Conservation (phyloP, 2,797 vertebrate species). For the Myripristis jacobus region DNA sequence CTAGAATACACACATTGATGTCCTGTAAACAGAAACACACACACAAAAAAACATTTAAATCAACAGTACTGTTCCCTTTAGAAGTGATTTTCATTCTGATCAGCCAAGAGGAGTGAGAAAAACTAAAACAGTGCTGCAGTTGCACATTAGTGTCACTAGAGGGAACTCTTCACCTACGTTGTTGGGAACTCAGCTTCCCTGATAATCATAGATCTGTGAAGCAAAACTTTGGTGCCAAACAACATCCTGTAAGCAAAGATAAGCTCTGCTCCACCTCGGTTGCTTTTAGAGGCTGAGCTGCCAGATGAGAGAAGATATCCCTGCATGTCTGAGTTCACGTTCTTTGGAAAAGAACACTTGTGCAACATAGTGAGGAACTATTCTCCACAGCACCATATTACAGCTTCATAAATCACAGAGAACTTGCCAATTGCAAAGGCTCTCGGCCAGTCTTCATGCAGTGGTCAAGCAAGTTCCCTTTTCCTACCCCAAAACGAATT, state of each 20-base stretch:
- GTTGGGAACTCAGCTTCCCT: not conserved
- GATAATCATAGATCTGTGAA: slow-evolving; percentile 16
- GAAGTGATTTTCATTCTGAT: not conserved
- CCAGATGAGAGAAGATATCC: not conserved
- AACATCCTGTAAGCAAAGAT: slow-evolving; percentile 50
- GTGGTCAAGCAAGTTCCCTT: not conserved
- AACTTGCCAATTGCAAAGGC: not conserved
- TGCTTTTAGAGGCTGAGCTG: slow-evolving; percentile 19
- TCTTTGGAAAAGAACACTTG: not conserved
- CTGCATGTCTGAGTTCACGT: not conserved
- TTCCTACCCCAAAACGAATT: not conserved
- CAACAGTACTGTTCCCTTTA: not conserved
- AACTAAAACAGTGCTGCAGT: slow-evolving; percentile 9
- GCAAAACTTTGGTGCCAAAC: slow-evolving; percentile 16
- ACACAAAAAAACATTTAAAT: slow-evolving; percentile 2
- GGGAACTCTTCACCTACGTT: slow-evolving; percentile 39
- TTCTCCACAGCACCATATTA: too few relatives aligned
- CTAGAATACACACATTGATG: slow-evolving; percentile 97
- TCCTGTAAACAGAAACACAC: slow-evolving; percentile 86
- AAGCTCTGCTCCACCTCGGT: slow-evolving; percentile 33
- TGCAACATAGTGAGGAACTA: not conserved
- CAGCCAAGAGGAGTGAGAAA: not conserved
- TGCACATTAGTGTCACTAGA: slow-evolving; percentile 54
- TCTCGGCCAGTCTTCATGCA: not conserved
- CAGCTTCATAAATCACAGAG: not conserved